These are phyloP conservation scores for Thaumatotibia leucotreta DNA, from an alignment of 1,140 invertebrate species.

Conservation along the genomic window DNA sequence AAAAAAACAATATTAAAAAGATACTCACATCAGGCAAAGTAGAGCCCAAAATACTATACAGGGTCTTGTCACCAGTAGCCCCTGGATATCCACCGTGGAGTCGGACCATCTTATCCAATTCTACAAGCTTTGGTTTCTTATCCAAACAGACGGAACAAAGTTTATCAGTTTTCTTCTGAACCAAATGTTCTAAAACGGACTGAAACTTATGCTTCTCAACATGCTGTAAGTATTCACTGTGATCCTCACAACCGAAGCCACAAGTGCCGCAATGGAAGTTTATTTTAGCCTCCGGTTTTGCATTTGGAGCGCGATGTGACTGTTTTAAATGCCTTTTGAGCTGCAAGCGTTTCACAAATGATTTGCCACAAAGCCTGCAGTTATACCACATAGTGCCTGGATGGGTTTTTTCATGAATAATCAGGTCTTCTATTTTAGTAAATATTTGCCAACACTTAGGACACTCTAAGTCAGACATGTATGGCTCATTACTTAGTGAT, in stretches of 20 bases:
- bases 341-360: slow-evolving; percentile 47
- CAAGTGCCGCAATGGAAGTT: slow-evolving; percentile 47
- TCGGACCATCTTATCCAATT: slow-evolving; percentile 44
- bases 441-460: slow-evolving; percentile 57
- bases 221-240: slow-evolving; percentile 50
- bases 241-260: slow-evolving; percentile 30
- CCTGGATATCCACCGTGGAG: slow-evolving; percentile 53
- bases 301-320: slow-evolving; percentile 18
- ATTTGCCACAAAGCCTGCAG: slow-evolving; percentile 57
- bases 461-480: slow-evolving; percentile 50
- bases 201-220: slow-evolving; percentile 68
- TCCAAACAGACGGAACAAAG: slow-evolving; percentile 55
- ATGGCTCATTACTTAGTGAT: slow-evolving; percentile 22
- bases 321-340: slow-evolving; percentile 45
- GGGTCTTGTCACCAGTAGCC: slow-evolving; percentile 41
- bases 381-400: slow-evolving; percentile 61
- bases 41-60: slow-evolving; percentile 44
- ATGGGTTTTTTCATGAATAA: slow-evolving; percentile 58
- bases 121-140: slow-evolving; percentile 32
- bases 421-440: slow-evolving; percentile 40
- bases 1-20: slow-evolving; percentile 16
- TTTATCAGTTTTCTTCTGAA: slow-evolving; percentile 44
- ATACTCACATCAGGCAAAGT: slow-evolving; percentile 61
- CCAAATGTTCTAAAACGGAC: slow-evolving; percentile 41
- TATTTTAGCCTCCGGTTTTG: slow-evolving; percentile 5